phyloP scores from a whole-genome alignment of 2,113 vertebrate genomes.

The Bos javanicus region DNA sequence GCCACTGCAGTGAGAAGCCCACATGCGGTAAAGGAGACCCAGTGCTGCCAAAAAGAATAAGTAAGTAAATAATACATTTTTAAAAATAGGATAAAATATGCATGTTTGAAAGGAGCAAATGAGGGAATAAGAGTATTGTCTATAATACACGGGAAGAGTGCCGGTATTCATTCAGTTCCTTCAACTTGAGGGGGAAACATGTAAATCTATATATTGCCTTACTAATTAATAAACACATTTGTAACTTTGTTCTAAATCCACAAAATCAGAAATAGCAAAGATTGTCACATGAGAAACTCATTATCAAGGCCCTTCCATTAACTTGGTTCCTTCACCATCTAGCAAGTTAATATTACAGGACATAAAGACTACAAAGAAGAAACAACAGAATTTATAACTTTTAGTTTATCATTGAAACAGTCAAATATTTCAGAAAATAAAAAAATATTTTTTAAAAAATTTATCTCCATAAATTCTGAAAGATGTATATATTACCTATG shows the following conservation, averaged over 20 bases:
- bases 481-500: not conserved
- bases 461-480: slow-evolving; percentile 46
- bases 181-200: not conserved
- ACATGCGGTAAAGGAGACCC: not conserved
- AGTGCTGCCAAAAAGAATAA: not conserved
- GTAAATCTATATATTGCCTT: slow-evolving; percentile 65
- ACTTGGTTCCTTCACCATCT: slow-evolving; percentile 48
- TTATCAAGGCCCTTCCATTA: slow-evolving; percentile 46
- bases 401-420: slow-evolving; percentile 70
- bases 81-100: not conserved
- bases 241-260: not conserved
- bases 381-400: slow-evolving; percentile 51
- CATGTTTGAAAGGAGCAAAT: slow-evolving; percentile 53
- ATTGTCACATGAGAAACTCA: slow-evolving; percentile 26
- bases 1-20: not conserved
- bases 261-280: not conserved
- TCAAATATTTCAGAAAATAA: slow-evolving; percentile 69
- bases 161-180: slow-evolving; percentile 35
- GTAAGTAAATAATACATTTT: not conserved
- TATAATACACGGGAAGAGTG: slow-evolving; percentile 37
- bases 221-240: not conserved
- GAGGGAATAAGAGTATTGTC: slow-evolving; percentile 41
- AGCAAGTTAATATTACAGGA: slow-evolving; percentile 58
- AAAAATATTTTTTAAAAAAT: slow-evolving; percentile 71
- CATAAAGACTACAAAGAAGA: slow-evolving; percentile 56